These are phyloP conservation scores for Ophion ellenae DNA, from an alignment of 2,888 invertebrate species.

Conservation along the genomic window DNA sequence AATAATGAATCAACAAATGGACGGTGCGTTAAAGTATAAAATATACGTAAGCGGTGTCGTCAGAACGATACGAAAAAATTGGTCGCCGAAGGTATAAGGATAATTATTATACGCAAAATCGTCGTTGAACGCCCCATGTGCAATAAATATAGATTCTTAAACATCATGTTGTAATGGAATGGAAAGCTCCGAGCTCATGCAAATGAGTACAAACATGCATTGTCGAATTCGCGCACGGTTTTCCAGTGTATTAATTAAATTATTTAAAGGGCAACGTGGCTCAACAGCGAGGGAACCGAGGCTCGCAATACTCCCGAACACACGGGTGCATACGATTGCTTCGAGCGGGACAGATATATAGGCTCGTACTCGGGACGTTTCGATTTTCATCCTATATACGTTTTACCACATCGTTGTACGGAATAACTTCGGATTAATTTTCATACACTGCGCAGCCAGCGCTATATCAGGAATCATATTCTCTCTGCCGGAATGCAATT, in stretches of 20 bases:
- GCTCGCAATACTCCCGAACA: not conserved
- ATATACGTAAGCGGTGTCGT: too few relatives aligned
- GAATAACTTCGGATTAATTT: slow-evolving; percentile 45
- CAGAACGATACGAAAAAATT: too few relatives aligned
- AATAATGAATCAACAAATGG: too few relatives aligned
- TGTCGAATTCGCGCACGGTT: slow-evolving; percentile 60
- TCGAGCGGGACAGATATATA: slow-evolving; percentile 15
- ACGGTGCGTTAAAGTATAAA: too few relatives aligned
- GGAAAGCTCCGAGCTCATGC: slow-evolving; percentile 39
- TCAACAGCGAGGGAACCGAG: slow-evolving; percentile 25
- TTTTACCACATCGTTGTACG: slow-evolving; percentile 3
- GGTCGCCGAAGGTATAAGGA: too few relatives aligned
- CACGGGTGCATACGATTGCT: not conserved
- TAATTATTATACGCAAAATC: not conserved
- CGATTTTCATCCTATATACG: slow-evolving; percentile 27
- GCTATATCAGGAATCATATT: not conserved
- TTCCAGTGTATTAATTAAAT: slow-evolving; percentile 72
- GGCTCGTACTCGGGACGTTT: slow-evolving; percentile 16
- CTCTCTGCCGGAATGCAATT: slow-evolving; percentile 16
- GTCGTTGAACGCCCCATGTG: not conserved
- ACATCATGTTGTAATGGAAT: slow-evolving; percentile 18
- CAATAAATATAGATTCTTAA: slow-evolving; percentile 3
- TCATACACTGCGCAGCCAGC: slow-evolving; percentile 13
- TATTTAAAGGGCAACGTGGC: slow-evolving; percentile 44
- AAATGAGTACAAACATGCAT: slow-evolving; percentile 67